These are phyloP conservation scores for Criorhina ranunculi DNA, from an alignment of 2,888 invertebrate genomes.

Conservation along the genomic window DNA sequence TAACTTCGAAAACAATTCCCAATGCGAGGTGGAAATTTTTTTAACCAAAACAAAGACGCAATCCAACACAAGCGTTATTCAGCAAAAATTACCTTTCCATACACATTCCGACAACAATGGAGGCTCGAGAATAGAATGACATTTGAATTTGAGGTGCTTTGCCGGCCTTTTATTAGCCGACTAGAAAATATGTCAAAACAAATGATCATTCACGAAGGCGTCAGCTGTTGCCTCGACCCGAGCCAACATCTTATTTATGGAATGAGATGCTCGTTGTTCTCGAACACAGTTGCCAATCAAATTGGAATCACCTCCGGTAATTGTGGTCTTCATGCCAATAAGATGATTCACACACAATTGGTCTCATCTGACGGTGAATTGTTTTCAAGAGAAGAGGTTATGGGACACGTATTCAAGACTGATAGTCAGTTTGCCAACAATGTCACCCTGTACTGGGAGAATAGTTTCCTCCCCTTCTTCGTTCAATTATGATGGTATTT, in stretches of 20 bases:
- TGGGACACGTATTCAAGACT: too few relatives aligned
- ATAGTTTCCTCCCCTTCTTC: too few relatives aligned
- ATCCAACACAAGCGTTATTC: constrained; percentile 56
- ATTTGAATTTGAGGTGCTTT: constrained; percentile 52
- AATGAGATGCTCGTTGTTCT: constrained; percentile 5
- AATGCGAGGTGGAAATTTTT: constrained; percentile 47
- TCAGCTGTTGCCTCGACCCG: constrained; percentile 49
- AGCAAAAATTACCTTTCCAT: constrained; percentile 42
- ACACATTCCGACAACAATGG: constrained; percentile 51
- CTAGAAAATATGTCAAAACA: constrained; percentile 61
- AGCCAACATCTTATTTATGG: constrained; percentile 17
- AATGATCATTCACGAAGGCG: constrained; percentile 60
- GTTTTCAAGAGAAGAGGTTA: too few relatives aligned
- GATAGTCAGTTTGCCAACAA: too few relatives aligned
- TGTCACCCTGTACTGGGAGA: too few relatives aligned
- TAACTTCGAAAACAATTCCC: constrained; percentile 41
- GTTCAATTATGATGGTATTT: too few relatives aligned
- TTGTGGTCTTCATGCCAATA: constrained; percentile 11
- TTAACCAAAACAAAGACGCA: constrained; percentile 58
- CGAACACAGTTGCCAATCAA: constrained; percentile 34
- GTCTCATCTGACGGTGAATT: too few relatives aligned
- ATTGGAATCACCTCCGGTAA: constrained; percentile 12
- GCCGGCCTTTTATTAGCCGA: constrained; percentile 50
- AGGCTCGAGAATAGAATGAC: constrained; percentile 49
- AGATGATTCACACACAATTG: constrained; percentile 10